Evolutionary conservation across 2,113 vertebrate species (phyloP).

Genomic region (Corapipo altera): DNA sequence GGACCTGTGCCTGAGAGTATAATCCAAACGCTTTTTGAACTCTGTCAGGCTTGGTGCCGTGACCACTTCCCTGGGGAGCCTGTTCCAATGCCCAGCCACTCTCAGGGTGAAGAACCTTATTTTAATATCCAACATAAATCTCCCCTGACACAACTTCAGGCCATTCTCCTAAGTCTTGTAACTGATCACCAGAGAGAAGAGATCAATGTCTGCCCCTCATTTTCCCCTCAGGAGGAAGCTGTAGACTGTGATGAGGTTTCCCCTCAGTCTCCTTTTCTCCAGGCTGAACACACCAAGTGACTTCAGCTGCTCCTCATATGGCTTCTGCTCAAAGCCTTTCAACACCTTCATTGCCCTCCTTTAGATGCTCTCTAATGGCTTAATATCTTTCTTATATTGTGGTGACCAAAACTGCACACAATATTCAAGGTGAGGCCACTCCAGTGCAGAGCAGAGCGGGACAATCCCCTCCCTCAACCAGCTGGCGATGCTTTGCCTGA

Average conservation of each 20-base stretch:
- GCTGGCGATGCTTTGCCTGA: too few relatives aligned
- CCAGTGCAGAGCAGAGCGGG: background rate
- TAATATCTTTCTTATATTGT: background rate
- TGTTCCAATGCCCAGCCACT: background rate
- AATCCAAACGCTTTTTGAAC: background rate
- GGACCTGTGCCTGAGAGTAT: background rate
- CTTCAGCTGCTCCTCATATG: background rate
- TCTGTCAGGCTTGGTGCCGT: background rate
- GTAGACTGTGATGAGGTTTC: background rate
- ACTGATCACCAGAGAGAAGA: background rate
- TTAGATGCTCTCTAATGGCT: background rate
- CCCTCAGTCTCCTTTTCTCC: background rate
- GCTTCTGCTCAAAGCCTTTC: background rate
- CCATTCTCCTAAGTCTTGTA: background rate
- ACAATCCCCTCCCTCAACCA: too few relatives aligned
- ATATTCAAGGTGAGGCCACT: background rate
- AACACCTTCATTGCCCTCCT: background rate
- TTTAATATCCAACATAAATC: background rate
- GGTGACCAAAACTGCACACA: background rate
- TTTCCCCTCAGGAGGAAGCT: background rate
- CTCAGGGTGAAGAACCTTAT: background rate
- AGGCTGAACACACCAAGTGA: background rate
- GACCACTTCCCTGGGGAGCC: background rate
- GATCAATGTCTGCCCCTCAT: background rate
- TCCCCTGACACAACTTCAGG: background rate